Percentiles rank a stretch among this genome's conserved stretches.
Evolutionary conservation across 2,113 vertebrate species (phyloP).

Genomic region (Hemiprocne comata): DNA sequence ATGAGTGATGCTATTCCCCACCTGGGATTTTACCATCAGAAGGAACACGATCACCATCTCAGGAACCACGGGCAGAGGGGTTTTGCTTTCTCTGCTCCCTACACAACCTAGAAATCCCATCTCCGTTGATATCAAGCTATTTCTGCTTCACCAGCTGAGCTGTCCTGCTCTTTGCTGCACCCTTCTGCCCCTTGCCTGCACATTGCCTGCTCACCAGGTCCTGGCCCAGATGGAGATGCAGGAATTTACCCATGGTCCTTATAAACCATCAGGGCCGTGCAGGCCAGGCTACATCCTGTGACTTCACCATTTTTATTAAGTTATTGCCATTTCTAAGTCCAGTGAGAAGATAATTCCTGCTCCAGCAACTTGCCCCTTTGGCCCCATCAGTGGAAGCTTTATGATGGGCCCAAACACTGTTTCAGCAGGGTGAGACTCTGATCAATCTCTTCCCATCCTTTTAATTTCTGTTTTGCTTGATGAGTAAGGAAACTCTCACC

Average conservation of each 20-base stretch:
- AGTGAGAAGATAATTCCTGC: neutral
- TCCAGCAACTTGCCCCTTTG: neutral
- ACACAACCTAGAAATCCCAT: neutral
- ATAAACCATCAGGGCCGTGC: neutral
- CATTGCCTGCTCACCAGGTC: neutral
- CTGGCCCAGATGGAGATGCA: neutral
- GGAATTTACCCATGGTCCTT: neutral
- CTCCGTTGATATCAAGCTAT: fast-evolving
- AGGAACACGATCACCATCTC: neutral
- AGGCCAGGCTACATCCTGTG: neutral
- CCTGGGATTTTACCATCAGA: neutral
- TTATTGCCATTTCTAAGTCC: neutral
- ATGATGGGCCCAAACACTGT: neutral
- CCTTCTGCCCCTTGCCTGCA: neutral
- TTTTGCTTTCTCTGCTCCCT: neutral
- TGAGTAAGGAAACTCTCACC: neutral
- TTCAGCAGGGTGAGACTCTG: neutral
- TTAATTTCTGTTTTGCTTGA: neutral
- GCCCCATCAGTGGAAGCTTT: neutral
- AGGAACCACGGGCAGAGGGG: fast-evolving
- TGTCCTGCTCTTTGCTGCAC: neutral
- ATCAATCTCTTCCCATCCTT: neutral
- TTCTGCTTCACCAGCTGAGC: neutral
- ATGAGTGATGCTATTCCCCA: fast-evolving
- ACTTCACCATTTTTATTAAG: neutral